Base-by-base conservation (phyloP, 2,888 invertebrate species). In the Macrophya alboannulata region DNA sequence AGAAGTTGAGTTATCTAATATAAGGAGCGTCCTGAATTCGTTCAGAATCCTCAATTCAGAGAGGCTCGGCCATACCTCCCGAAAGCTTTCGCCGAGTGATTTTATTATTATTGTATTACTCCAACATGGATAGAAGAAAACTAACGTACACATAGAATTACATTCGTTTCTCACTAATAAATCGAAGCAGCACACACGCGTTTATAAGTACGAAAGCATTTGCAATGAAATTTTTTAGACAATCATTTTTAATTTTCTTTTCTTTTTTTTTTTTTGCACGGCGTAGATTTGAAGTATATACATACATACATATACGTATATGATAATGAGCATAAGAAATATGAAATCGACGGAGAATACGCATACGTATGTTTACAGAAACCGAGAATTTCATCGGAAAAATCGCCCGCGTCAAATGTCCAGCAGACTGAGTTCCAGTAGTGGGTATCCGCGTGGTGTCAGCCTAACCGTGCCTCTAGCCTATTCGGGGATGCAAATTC, bases 391-490 rank as follows among this genome's bases (percentile, higher is more conserved):
- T 15, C 83, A 71, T 43, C 43, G 51, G 12, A 31, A 68, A 40
- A 71, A 21, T 68, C 65, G 68, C 0, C 65, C 45, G 25, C 83
- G 83, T 31, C 83, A 83, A 83, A 65, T 68, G 25, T 83, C 83
- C 48, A 68, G 83, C 31, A 68, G 51, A 71, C 21, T 51, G 37
- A 83, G 48, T 68, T 71, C 31, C 65, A 71, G 83, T 68, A 51
- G 83, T 65, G 45, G 68, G n/a, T 68, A 68, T 48, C 83, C 83
- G 31, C 71, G 68, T 71, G 83, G 51, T 51, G 71, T 65, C 83
- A 65, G 83, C 71, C 71, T 71, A n/a, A 12, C 83, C n/a, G 71
- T 71, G 45, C 68, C 83, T 45, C 51, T 31, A 4, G 83, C 43
- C 3, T 68, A 51, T 83, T 37, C 68, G 12, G 8, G 48, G 68